Evolutionary conservation across 2,888 invertebrate species (phyloP).

Genomic region (Drosophila falleni): DNA sequence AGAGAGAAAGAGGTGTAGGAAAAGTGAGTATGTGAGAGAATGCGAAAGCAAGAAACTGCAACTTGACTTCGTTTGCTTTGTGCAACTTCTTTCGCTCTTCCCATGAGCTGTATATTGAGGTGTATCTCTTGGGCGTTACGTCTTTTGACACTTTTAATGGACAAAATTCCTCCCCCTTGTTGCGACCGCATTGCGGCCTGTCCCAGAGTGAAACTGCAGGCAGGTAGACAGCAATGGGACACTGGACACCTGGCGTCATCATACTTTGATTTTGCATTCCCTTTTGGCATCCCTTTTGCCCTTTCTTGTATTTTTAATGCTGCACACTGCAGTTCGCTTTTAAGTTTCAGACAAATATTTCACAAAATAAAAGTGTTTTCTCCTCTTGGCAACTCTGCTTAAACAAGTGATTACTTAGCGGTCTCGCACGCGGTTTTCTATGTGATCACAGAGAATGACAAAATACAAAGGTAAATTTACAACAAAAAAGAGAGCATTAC

Average conservation of each 20-base stretch:
- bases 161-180: conserved; percentile 50
- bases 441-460: conserved; percentile 46
- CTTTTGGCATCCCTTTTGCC: conserved; percentile 51
- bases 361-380: conserved; percentile 2
- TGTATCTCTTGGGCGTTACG: conserved; percentile 50
- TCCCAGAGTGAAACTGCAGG: conserved; percentile 35
- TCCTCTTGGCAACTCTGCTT: conserved; percentile 27
- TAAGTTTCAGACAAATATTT: conserved; percentile 27
- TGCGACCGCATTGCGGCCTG: conserved; percentile 68
- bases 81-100: conserved; percentile 10
- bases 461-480: conserved; percentile 21
- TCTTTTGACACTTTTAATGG: conserved; percentile 79
- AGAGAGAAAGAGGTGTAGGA: background rate
- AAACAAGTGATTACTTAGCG: conserved; percentile 54
- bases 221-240: conserved; percentile 33
- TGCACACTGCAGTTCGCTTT: conserved; percentile 20
- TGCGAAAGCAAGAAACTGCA: conserved; percentile 11
- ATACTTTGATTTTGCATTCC: conserved; percentile 77
- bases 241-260: conserved; percentile 38
- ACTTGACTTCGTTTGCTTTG: conserved; percentile 49
- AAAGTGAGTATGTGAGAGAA: background rate
- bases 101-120: conserved; percentile 12
- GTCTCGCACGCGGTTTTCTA: conserved; percentile 35
- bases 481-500: background rate
- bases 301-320: conserved; percentile 52